phyloP scores from a whole-genome alignment of 2,113 vertebrate genomes.

The Chitala chitala region DNA sequence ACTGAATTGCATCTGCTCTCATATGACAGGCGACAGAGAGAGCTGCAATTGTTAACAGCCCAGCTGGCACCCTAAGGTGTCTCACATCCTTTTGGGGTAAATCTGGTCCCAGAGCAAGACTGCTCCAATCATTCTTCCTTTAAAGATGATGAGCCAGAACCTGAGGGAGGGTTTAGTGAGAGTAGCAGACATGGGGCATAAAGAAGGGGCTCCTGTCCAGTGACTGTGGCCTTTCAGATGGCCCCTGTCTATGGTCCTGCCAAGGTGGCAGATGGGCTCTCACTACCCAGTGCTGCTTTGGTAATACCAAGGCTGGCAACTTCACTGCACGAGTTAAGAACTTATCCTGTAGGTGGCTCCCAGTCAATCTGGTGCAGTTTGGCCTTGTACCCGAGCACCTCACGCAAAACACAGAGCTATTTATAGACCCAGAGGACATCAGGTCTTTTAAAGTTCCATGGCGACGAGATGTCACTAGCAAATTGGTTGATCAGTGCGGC shows the following conservation, averaged over 20 bases:
- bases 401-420: too few species aligned
- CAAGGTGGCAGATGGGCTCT: conserved; percentile 52
- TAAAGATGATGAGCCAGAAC: conserved; percentile 50
- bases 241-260: not conserved
- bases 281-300: conserved; percentile 36
- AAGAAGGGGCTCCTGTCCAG: not conserved
- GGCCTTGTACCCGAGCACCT: conserved; percentile 28
- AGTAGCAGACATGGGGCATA: not conserved
- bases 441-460: conserved; percentile 36
- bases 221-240: conserved; percentile 11
- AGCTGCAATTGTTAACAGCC: not conserved
- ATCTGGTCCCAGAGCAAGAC: conserved; percentile 38
- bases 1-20: conserved; percentile 23
- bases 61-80: conserved; percentile 28
- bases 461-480: conserved; percentile 32
- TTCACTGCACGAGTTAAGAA: conserved; percentile 40
- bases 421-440: conserved; percentile 35
- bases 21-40: conserved; percentile 34
- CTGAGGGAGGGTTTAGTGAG: conserved; percentile 38
- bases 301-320: conserved; percentile 52
- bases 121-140: conserved; percentile 29
- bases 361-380: conserved; percentile 32
- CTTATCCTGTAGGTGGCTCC: conserved; percentile 31
- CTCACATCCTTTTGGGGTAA: conserved; percentile 33
- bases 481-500: conserved; percentile 35